Percentiles rank a stretch among this genome's conserved stretches.
Evolutionary conservation across 2,113 vertebrate genomes (phyloP).

Genomic region (Sinocyclocheilus anshuiensis): DNA sequence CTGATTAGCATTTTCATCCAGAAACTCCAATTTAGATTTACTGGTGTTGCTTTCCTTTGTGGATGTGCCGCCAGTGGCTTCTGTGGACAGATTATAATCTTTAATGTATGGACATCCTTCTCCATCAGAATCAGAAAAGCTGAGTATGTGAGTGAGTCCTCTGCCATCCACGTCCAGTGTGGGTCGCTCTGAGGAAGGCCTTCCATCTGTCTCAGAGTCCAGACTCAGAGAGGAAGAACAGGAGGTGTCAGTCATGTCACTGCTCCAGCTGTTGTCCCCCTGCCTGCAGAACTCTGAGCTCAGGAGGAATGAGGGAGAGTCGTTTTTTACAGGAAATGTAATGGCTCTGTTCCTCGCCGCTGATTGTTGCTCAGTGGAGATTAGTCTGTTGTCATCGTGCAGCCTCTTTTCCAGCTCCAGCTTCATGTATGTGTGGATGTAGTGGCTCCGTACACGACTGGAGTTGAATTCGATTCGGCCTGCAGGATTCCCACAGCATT

Average conservation of each 20-base stretch:
- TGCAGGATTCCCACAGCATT: conserved; percentile 88
- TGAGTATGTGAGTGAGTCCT: conserved; percentile 83
- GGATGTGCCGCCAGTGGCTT: conserved; percentile 71
- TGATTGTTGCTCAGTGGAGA: conserved; percentile 38
- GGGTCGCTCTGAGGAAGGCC: conserved; percentile 67
- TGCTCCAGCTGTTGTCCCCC: conserved; percentile 89
- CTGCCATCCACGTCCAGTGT: conserved; percentile 80
- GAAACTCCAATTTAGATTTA: conserved; percentile 65
- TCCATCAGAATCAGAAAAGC: conserved; percentile 83
- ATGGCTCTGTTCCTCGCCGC: conserved; percentile 49
- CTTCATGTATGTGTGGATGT: conserved; percentile 94
- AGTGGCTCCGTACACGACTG: conserved; percentile 89
- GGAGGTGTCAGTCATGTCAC: conserved; percentile 88
- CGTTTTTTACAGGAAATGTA: conserved; percentile 6
- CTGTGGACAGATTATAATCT: conserved; percentile 76
- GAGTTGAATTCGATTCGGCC: conserved; percentile 96
- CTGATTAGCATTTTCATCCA: conserved; percentile 94
- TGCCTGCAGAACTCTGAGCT: conserved; percentile 71
- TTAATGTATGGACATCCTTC: conserved; percentile 65
- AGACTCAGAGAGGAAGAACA: conserved; percentile 79
- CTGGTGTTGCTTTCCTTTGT: conserved; percentile 43
- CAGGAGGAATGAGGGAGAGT: conserved; percentile 79
- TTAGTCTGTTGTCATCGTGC: conserved; percentile 61
- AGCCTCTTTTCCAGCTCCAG: conserved; percentile 87
- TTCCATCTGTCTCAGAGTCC: conserved; percentile 71